Base-by-base conservation (phyloP, 1,140 invertebrate genomes). In the Drosophila arizonae region DNA sequence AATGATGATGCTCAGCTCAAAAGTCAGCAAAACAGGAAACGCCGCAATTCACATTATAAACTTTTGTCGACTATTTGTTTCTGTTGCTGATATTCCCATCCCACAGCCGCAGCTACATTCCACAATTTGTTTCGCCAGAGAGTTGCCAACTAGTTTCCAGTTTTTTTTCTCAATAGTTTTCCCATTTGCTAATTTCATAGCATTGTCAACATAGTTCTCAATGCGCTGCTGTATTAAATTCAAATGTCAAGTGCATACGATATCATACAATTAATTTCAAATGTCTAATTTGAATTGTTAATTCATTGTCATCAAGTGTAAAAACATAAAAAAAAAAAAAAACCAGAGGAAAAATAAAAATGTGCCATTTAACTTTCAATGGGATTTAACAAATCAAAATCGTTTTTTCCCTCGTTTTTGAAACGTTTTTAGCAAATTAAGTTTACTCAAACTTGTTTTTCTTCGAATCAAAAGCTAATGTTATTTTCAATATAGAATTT, bases 11-110 rank as follows among this genome's bases (percentile, higher is more conserved):
- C 36, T 73, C 56, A 50, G 48, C 66, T 69, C 76, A 54, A 73
- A 76, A 78, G 50, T 46, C 17, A 17, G 61, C 63, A 39, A 41
- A 73, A 76, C 75, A 87, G 81, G 68, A 86, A 81, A 65, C 48
- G 52, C 50, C 43, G n/a, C 17, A 4, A 61, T 41, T 76, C 71
- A 76, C 61, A 56, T 55, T 85, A 65, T 60, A 63, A 39, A 72
- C 36, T 62, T 65, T 39, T 58, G 58, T 68, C 43, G 8, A 17
- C 46, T 66, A 58, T 73, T 72, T 62, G 41, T 62, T 57, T 72
- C 62, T 58, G 33, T 13, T 60, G 15, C 13, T 30, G 8, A 11
- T 60, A 11, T 60, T 17, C 26, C 24, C 13, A 15, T 45, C 15
- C 43, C n/a, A 46, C 43, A 15, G 6, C 4, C 41, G 6, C 41